Conservation (phyloP, 2,888 invertebrate genomes). For the Synergus umbraculus region DNA sequence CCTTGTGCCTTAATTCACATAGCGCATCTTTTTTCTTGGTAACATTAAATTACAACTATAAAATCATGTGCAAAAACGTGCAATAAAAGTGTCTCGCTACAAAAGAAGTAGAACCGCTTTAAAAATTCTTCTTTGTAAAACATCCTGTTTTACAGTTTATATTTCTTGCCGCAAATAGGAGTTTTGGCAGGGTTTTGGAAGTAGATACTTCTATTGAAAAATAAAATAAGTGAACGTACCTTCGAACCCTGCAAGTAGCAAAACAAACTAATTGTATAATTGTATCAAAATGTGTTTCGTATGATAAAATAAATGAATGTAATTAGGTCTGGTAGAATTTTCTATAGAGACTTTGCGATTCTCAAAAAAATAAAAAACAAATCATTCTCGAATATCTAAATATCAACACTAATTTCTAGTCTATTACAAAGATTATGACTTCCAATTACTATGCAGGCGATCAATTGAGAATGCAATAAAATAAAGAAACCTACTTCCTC, state of each 20-base stretch:
- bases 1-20: not conserved
- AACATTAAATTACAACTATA: not conserved
- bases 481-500: constrained; percentile 86
- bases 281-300: constrained; percentile 46
- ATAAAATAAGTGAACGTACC: constrained; percentile 79
- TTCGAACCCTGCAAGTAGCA: constrained; percentile 81
- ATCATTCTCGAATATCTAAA: constrained; percentile 13
- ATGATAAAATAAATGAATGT: constrained; percentile 44
- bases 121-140: constrained; percentile 7
- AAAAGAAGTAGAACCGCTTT: constrained; percentile 24
- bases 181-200: constrained; percentile 51
- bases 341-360: constrained; percentile 36
- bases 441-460: constrained; percentile 41
- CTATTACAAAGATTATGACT: constrained; percentile 19
- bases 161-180: constrained; percentile 2
- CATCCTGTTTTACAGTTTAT: constrained; percentile 20
- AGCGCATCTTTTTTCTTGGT: not conserved
- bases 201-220: constrained; percentile 58
- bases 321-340: constrained; percentile 35
- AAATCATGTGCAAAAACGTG: not conserved
- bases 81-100: constrained; percentile 17
- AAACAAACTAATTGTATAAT: constrained; percentile 66
- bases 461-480: constrained; percentile 29
- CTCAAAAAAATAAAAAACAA: not conserved
- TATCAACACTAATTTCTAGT: constrained; percentile 10